Evolutionary conservation across 2,113 vertebrate genomes (phyloP).

Genomic region (Atrichornis clamosus): DNA sequence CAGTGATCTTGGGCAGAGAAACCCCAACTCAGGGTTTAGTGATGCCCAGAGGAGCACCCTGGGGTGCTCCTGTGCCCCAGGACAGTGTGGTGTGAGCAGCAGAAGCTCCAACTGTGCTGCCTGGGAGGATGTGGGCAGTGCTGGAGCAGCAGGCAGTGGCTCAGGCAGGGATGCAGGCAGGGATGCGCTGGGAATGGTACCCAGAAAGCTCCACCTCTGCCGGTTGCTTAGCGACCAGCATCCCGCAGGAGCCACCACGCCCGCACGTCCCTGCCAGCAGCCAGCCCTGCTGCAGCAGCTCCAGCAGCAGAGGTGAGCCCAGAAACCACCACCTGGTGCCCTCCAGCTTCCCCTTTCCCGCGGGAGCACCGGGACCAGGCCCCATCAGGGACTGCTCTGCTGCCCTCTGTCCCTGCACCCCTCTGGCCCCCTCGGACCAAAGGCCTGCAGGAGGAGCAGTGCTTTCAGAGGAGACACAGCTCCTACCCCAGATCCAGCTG

Average conservation of each 20-base stretch:
- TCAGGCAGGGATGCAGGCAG: not conserved
- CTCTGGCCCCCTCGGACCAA: accelerated
- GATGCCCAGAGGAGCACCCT: not conserved
- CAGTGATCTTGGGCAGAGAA: not conserved
- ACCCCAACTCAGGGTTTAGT: not conserved
- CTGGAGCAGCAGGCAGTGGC: not conserved
- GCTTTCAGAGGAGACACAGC: not conserved
- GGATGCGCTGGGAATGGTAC: not conserved
- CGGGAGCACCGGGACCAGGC: not conserved
- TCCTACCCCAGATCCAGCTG: not conserved
- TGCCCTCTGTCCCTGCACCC: not conserved
- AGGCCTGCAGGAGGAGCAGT: not conserved
- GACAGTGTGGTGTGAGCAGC: no score
- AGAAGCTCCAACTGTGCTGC: not conserved
- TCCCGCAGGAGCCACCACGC: not conserved
- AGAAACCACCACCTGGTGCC: not conserved
- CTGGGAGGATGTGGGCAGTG: not conserved
- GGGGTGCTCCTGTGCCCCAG: not conserved
- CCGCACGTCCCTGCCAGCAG: not conserved
- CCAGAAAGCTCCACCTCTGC: slow-evolving; percentile 41
- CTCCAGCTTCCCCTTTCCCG: accelerated
- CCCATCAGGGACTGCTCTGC: accelerated
- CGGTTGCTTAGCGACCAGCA: slow-evolving; percentile 43
- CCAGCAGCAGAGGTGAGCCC: not conserved
- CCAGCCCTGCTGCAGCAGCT: not conserved